Evolutionary conservation across 2,113 vertebrate genomes (phyloP), one percentile per base, ranked within the genome.

Genomic region (Galemys pyrenaicus): DNA sequence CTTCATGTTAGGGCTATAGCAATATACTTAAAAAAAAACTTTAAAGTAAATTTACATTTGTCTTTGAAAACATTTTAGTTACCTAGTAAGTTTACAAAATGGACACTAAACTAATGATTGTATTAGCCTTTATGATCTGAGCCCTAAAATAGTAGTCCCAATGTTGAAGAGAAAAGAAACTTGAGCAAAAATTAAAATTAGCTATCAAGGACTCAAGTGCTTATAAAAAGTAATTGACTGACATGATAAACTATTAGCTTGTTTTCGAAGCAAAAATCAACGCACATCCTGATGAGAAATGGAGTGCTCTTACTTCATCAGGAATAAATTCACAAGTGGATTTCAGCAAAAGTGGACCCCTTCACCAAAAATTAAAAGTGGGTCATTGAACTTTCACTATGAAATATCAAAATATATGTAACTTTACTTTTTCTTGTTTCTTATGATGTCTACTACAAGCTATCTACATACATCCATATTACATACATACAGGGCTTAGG

Each of bases 11-110:
- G 49, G 22, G 7, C 10, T 58, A 44, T 2, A 58, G 9, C 11
- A 64, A 49, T n/a, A 70, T 28, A 58, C n/a, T 6, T 82, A 10
- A 51, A 44, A 92, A 30, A 46, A 51, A 60, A 64, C 58, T 35
- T 16, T 73, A 70, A 95, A 58, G 11, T 71, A 37, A 89, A 58
- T 28, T 91, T 64, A 44, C 10, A 67, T 64, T 83, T 84, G 32
- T 60, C 46, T 87, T 75, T 26, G 87, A 89, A 92, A 78, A 28
- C 0, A 75, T 35, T 83, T 86, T 64, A 54, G 5, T 51, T 75
- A 32, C 85, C 85, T 68, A 95, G 56, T 79, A 13, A 92, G 39
- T 70, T 93, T 94, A 83, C 30, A 86, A 86, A 94, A 39, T 32
- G 3, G 58, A 51, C 28, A 32, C 81, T 70, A 56, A 86, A 91